A percentile compares a stretch with the other conserved stretches of the same genome.
These are phyloP conservation scores for Drosophila paracracens DNA, from an alignment of 2,888 invertebrate genomes.

Conservation along the genomic window DNA sequence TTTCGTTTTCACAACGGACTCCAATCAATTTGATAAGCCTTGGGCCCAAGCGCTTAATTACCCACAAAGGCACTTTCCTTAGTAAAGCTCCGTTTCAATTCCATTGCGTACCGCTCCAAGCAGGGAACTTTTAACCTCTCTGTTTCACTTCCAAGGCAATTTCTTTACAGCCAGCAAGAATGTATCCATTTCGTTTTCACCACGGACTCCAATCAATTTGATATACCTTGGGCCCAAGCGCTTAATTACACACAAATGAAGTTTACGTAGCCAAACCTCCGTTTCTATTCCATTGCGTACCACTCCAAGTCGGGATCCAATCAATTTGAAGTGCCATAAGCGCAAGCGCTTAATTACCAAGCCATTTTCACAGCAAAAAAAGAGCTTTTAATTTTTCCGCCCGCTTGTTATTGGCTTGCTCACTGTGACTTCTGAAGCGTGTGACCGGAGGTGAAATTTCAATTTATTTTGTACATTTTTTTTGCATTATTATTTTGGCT, in stretches of 20 bases:
- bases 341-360: conserved; percentile 43
- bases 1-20: neutral
- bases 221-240: neutral
- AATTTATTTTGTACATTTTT: conserved; percentile 12
- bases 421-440: conserved; percentile 70
- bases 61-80: conserved; percentile 3
- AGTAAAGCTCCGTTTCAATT: conserved; percentile 7
- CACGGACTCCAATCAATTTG: conserved; percentile 4
- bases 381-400: conserved; percentile 40
- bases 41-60: neutral
- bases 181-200: neutral
- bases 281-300: conserved; percentile 18
- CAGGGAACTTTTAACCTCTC: neutral
- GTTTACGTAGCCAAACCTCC: conserved; percentile 1
- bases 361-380: conserved; percentile 16
- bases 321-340: conserved; percentile 43
- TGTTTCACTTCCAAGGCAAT: neutral
- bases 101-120: neutral
- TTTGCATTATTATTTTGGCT: conserved; percentile 56
- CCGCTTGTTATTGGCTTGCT: conserved; percentile 18
- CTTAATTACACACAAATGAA: neutral
- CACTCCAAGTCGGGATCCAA: conserved; percentile 9
- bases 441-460: conserved; percentile 79
- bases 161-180: neutral
- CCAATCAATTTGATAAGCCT: conserved; percentile 10